phyloP scores from a whole-genome alignment of 2,888 invertebrate genomes.

The Osmoderma eremita region DNA sequence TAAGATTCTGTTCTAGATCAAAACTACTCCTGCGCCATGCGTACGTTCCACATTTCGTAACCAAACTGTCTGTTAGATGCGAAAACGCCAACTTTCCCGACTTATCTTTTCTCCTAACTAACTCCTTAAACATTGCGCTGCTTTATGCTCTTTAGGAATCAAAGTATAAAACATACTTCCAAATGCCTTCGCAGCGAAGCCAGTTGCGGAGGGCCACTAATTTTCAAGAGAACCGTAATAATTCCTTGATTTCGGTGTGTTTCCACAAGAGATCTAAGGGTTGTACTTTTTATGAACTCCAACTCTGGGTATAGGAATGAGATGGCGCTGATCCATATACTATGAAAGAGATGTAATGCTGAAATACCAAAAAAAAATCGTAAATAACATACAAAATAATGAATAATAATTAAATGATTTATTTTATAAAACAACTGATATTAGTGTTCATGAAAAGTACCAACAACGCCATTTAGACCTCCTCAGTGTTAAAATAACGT shows the following conservation, averaged over 20 bases:
- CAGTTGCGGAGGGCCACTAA: conserved; percentile 66
- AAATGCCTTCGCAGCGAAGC: conserved; percentile 60
- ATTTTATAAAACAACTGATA: no score
- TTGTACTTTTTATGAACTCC: conserved; percentile 59
- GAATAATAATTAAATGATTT: no score
- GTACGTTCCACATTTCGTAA: conserved; percentile 81
- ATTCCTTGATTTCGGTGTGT: conserved; percentile 80
- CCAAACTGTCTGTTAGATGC: conserved; percentile 73
- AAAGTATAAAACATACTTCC: conserved; percentile 52
- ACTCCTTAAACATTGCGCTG: conserved; percentile 58
- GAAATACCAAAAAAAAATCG: conserved; percentile 8
- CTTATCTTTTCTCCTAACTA: conserved; percentile 69
- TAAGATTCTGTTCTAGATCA: conserved; percentile 75
- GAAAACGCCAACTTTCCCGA: conserved; percentile 72
- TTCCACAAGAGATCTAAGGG: conserved; percentile 74
- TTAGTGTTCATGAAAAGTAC: no score
- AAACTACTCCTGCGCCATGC: conserved; percentile 76
- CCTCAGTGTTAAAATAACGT: no score
- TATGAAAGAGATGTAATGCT: conserved; percentile 30
- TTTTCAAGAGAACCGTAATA: conserved; percentile 73
- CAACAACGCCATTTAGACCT: no score
- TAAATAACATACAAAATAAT: no score
- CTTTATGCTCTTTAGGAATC: no score
- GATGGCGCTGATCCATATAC: conserved; percentile 56
- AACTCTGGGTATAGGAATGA: conserved; percentile 59